Conservation (phyloP, 2,113 vertebrate species). For the Anarhynchus alexandrinus region DNA sequence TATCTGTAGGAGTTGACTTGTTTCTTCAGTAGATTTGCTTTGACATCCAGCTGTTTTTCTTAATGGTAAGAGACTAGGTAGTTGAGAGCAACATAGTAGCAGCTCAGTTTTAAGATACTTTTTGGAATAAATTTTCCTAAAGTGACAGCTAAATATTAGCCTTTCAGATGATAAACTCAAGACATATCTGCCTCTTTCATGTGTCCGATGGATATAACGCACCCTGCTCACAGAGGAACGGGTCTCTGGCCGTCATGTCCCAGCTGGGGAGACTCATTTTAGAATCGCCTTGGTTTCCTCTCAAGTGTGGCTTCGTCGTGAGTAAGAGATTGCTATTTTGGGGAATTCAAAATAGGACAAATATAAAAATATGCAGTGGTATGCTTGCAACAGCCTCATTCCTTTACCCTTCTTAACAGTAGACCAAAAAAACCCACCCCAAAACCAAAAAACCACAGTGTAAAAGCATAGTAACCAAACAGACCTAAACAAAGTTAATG, state of each 20-base stretch:
- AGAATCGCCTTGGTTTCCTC: not conserved
- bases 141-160: not conserved
- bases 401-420: not conserved
- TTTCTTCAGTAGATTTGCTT: not conserved
- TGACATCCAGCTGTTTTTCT: not conserved
- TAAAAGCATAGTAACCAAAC: not conserved
- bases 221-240: not conserved
- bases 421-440: not conserved
- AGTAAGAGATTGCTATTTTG: not conserved
- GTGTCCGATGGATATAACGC: not conserved
- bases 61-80: rapidly evolving
- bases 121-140: not conserved
- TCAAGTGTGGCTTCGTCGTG: not conserved
- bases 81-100: not conserved
- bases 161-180: rapidly evolving
- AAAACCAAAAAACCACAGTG: not conserved
- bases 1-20: not conserved
- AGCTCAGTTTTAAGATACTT: not conserved
- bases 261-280: not conserved
- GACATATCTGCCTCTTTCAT: not conserved
- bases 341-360: not conserved
- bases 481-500: not conserved
- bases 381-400: not conserved
- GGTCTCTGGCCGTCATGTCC: rapidly evolving
- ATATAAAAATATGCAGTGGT: not conserved